Evolutionary conservation across 2,113 vertebrate species (phyloP).

Genomic region (Uropsilus gracilis): DNA sequence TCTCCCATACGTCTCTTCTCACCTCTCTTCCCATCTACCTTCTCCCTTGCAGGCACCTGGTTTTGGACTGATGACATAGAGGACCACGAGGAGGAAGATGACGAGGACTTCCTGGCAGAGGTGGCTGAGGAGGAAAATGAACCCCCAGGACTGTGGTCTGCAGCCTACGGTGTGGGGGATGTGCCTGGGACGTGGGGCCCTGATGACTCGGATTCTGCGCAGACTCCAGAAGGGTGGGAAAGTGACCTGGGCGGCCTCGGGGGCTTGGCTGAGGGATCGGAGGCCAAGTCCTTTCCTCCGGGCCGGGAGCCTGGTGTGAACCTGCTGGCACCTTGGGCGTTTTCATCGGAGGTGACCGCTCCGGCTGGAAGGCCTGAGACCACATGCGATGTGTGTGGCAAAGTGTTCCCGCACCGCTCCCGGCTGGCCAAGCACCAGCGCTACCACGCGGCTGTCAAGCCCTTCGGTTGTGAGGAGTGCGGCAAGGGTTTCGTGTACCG

Average conservation of each 20-base stretch:
- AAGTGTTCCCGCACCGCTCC: slow-evolving; percentile 77
- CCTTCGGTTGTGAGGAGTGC: slow-evolving; percentile 78
- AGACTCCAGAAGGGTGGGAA: slow-evolving; percentile 62
- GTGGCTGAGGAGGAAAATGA: slow-evolving; percentile 74
- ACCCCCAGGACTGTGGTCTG: slow-evolving; percentile 75
- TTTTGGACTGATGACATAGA: slow-evolving; percentile 75
- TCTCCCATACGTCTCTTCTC: neutral
- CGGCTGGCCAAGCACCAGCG: slow-evolving; percentile 80
- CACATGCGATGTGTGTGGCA: slow-evolving; percentile 77
- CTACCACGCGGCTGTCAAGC: slow-evolving; percentile 78
- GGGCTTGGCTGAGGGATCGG: neutral
- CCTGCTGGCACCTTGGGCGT: slow-evolving; percentile 62
- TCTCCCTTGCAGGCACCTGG: slow-evolving; percentile 64
- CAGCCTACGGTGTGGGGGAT: slow-evolving; percentile 77
- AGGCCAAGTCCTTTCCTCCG: slow-evolving; percentile 40
- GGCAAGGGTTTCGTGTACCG: slow-evolving; percentile 82
- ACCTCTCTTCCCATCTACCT: neutral
- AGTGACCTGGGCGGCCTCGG: neutral
- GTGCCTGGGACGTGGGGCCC: slow-evolving; percentile 80
- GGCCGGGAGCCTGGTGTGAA: neutral
- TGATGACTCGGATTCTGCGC: slow-evolving; percentile 52
- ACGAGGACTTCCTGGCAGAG: slow-evolving; percentile 76
- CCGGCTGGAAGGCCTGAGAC: slow-evolving; percentile 40
- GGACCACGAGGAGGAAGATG: slow-evolving; percentile 76
- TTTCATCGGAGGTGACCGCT: neutral